Base-by-base conservation (phyloP, 2,888 invertebrate species). In the Sisyra nigra region DNA sequence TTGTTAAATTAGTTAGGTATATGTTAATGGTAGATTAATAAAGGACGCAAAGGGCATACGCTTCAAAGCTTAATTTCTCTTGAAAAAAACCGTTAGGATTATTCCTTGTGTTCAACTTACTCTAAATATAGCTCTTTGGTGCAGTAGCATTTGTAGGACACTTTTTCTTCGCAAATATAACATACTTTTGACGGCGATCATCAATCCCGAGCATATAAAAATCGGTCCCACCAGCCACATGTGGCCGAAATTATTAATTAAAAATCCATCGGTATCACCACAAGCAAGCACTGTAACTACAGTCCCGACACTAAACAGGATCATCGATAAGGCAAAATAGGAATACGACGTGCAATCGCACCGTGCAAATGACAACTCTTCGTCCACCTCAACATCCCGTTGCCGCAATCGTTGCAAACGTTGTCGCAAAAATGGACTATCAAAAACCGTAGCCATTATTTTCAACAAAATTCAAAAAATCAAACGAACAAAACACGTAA, bases 221-320 rank as follows among this genome's bases (percentile, higher is more conserved):
- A 76, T 72, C 42, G 76, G 76, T 46, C 76, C 76, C 46, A 76
- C 73, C 11, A 75, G 66, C 76, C 76, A 76, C 75, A 75, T 74
- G 64, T 75, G 74, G 47, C 75, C 75, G 51, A 76, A 62, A 60
- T 72, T 71, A 50, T 61, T 68, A 50, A 73, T 67, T 52, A 74
- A 67, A 51, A 71, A 70, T 41, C 71, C 72, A 59, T 74, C 70
- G 44, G 68, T 66, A 54, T 72, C 73, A 47, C 74, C 74, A 50
- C 75, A 62, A 38, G 76, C 74, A 45, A 75, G 58, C 44, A 76
- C 72, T 47, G 76, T 76, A 49, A 76, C 73, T 46, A 73, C 69
- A 42, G 74, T 73, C 36, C 76, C 76, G 42, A 75, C 71, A 32
- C 72, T 70, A 60, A 75, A 72, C 46, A 76, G 60, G 39, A 74